phyloP scores from a whole-genome alignment of 2,888 invertebrate species.

The Lasius fuliginosus region DNA sequence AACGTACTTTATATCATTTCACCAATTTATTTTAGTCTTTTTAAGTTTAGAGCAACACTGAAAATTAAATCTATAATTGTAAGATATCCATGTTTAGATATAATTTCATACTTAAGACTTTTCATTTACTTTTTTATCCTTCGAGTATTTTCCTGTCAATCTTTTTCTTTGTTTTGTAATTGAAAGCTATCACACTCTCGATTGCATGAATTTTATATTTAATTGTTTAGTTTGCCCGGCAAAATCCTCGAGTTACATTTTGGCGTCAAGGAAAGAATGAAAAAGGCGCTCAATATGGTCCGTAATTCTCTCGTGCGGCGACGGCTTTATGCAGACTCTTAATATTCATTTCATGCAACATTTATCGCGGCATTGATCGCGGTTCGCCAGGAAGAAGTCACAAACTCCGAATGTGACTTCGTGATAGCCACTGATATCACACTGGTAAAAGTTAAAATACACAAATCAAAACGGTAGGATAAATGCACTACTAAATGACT shows the following conservation, averaged over 20 bases:
- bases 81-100: neutral
- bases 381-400: conserved; percentile 64
- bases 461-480: conserved; percentile 35
- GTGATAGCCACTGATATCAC: conserved; percentile 21
- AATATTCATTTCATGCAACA: conserved; percentile 81
- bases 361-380: conserved; percentile 77
- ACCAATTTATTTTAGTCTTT: too few species aligned
- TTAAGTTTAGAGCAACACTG: neutral
- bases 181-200: neutral
- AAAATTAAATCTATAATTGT: neutral
- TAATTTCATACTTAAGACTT: neutral
- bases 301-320: conserved; percentile 65
- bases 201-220: conserved; percentile 22
- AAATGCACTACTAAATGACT: conserved; percentile 32
- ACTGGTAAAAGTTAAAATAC: conserved; percentile 8
- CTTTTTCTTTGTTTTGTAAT: neutral
- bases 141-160: neutral
- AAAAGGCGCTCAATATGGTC: conserved; percentile 42
- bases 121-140: neutral
- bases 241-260: conserved; percentile 31
- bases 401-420: conserved; percentile 5
- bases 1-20: too few species aligned
- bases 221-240: conserved; percentile 16
- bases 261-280: neutral
- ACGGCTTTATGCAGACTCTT: conserved; percentile 73